phyloP scores from a whole-genome alignment of 2,113 vertebrate genomes.

The Syngnathus floridae region DNA sequence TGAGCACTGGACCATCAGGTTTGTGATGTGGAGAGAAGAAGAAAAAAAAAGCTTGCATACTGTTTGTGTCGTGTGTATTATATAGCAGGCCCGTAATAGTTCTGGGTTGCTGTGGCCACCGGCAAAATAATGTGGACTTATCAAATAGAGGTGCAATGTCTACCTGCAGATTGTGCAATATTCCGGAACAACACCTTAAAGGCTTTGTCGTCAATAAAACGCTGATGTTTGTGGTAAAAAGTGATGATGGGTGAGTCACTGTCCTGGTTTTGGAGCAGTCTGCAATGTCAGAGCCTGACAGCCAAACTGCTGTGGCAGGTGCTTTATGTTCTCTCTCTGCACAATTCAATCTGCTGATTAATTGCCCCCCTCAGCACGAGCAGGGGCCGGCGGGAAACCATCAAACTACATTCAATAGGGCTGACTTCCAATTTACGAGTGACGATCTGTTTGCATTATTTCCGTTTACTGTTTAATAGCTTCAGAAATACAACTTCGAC shows the following conservation, averaged over 20 bases:
- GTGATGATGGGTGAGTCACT: constrained; percentile 32
- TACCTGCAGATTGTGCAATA: constrained; percentile 1
- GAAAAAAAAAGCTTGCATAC: neutral
- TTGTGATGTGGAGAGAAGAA: neutral
- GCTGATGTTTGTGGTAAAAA: constrained; percentile 40
- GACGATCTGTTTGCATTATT: neutral
- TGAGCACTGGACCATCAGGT: neutral
- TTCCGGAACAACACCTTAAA: constrained; percentile 5
- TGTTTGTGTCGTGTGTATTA: neutral
- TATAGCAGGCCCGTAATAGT: neutral
- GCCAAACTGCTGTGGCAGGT: constrained; percentile 42
- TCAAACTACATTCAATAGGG: constrained; percentile 31
- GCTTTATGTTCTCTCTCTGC: constrained; percentile 58
- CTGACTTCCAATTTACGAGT: constrained; percentile 5
- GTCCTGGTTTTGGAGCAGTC: constrained; percentile 43
- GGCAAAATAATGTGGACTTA: neutral
- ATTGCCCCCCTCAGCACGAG: constrained; percentile 45
- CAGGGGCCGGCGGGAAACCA: constrained; percentile 30
- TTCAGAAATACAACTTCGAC: neutral
- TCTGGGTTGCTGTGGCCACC: no score
- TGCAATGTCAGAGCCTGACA: constrained; percentile 40
- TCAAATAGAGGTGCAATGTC: neutral
- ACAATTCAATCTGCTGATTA: constrained; percentile 64
- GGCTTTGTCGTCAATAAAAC: constrained; percentile 22
- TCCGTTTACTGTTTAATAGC: neutral